These are phyloP conservation scores for Proisotoma minuta DNA, from an alignment of 2,888 invertebrate genomes.

Conservation along the genomic window DNA sequence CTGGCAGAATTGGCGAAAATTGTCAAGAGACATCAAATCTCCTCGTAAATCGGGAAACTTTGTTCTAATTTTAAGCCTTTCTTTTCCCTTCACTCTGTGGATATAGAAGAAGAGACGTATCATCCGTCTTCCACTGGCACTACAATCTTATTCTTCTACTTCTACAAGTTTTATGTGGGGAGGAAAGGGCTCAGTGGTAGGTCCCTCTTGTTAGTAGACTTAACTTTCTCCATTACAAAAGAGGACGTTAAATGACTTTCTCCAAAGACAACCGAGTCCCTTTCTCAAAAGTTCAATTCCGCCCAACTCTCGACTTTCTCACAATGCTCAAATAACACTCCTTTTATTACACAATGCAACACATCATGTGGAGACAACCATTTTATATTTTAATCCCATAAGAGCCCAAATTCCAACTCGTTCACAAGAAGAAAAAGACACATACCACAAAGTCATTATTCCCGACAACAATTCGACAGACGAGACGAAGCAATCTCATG, in stretches of 20 bases:
- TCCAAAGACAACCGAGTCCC: background rate
- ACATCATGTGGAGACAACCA: no score
- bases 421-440: background rate
- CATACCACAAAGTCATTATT: background rate
- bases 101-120: no score
- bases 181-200: no score
- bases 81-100: background rate
- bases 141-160: no score
- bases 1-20: conserved; percentile 4
- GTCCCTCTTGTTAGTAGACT: no score
- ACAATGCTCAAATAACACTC: no score
- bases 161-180: no score
- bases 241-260: background rate
- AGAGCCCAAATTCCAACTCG: background rate
- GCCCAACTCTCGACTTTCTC: no score
- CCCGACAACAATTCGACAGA: background rate
- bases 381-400: background rate
- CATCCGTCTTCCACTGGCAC: no score
- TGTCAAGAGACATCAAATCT: conserved; percentile 18
- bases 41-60: conserved; percentile 17
- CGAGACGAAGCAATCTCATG: conserved; percentile 4
- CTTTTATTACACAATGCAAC: no score
- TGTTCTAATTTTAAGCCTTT: conserved; percentile 12
- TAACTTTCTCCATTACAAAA: conserved; percentile 1
- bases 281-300: conserved; percentile 1